Conservation (phyloP, 2,888 invertebrate species). For the Spodoptera littoralis region DNA sequence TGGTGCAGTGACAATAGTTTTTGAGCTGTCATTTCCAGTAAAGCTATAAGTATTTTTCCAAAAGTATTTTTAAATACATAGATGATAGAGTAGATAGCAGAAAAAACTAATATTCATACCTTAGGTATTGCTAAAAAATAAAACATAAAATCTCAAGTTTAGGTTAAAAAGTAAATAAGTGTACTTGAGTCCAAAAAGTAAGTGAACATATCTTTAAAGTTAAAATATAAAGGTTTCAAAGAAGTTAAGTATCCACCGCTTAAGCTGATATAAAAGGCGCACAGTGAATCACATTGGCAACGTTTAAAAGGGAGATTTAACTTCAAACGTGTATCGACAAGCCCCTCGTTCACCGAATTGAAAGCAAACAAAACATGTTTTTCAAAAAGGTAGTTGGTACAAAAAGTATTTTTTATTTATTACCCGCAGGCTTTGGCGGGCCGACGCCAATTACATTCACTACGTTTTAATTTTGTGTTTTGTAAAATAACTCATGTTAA, state of each 20-base stretch:
- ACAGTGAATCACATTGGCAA: conserved; percentile 83
- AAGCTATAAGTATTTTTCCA: too few species aligned
- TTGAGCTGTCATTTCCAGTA: too few species aligned
- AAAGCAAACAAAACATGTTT: conserved; percentile 85
- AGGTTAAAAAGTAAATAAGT: too few species aligned
- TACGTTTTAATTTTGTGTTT: conserved; percentile 59
- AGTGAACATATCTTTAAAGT: conserved; percentile 21
- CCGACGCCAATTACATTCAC: conserved; percentile 53
- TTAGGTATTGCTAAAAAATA: too few species aligned
- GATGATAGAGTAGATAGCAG: too few species aligned
- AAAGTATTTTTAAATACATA: too few species aligned
- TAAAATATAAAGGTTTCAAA: conserved; percentile 58
- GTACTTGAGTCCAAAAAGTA: background rate
- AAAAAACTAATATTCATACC: too few species aligned
- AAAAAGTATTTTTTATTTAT: conserved; percentile 80
- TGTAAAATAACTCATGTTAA: conserved; percentile 10
- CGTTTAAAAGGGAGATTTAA: conserved; percentile 87
- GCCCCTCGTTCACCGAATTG: conserved; percentile 78
- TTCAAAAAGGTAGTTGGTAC: conserved; percentile 78
- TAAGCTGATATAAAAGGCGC: conserved; percentile 79
- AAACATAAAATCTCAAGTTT: too few species aligned
- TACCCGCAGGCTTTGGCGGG: conserved; percentile 65
- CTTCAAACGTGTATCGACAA: conserved; percentile 83
- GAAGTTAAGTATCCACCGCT: conserved; percentile 66
- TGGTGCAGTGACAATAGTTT: too few species aligned